Evolutionary conservation across 92 coral and sea anemone species (phyloP).

Genomic region (Epizoanthus rinbou): DNA sequence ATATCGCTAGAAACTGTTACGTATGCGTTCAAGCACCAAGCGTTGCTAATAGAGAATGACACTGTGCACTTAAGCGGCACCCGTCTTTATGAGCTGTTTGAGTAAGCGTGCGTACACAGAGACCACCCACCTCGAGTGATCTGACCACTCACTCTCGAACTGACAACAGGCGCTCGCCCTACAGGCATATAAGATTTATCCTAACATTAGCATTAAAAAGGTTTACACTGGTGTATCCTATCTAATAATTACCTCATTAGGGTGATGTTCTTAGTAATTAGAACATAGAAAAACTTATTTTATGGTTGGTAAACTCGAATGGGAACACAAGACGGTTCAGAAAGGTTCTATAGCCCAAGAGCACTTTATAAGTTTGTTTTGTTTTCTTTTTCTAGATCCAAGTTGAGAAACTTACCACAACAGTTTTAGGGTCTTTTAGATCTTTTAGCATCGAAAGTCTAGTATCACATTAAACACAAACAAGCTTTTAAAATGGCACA

Average conservation of each 20-base stretch:
- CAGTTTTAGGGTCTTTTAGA: constrained; percentile 6
- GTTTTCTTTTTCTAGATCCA: neutral
- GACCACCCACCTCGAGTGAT: constrained; percentile 89
- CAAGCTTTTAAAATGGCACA: constrained; percentile 56
- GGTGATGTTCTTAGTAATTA: constrained; percentile 87
- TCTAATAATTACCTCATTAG: constrained; percentile 93
- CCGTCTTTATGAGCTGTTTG: constrained; percentile 66
- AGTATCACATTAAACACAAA: constrained; percentile 68
- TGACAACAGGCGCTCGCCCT: constrained; percentile 74
- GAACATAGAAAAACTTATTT: constrained; percentile 82
- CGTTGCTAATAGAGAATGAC: constrained; percentile 43
- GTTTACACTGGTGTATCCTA: constrained; percentile 73
- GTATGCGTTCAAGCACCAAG: constrained; percentile 13
- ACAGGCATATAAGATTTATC: constrained; percentile 72
- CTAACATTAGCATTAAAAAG: constrained; percentile 91
- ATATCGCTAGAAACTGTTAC: neutral
- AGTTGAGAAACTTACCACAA: constrained; percentile 33
- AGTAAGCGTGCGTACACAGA: constrained; percentile 62
- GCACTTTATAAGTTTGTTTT: neutral
- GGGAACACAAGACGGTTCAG: constrained; percentile 45
- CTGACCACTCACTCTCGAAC: constrained; percentile 62
- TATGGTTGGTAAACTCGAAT: constrained; percentile 85
- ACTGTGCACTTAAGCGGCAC: constrained; percentile 48
- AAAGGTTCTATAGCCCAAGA: neutral
- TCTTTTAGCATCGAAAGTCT: constrained; percentile 29